Evolutionary conservation across 2,888 invertebrate species (phyloP).

Genomic region (Standfussiana lucernea): DNA sequence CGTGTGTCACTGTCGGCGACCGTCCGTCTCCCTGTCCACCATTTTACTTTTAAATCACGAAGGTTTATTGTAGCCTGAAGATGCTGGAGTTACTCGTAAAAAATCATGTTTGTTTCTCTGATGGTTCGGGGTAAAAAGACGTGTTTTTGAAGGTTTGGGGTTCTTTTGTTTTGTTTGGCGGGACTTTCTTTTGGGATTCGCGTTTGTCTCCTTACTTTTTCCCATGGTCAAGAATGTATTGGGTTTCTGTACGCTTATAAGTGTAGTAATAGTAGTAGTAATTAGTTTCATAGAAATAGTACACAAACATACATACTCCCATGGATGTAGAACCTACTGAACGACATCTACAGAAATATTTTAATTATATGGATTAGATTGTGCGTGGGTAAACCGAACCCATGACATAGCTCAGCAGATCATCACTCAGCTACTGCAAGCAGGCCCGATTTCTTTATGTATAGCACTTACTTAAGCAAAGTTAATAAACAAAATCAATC

Average conservation of each 20-base stretch:
- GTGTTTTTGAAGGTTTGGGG: conserved; percentile 1
- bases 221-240: conserved; percentile 1
- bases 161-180: conserved; percentile 22
- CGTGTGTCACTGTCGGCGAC: conserved; percentile 74
- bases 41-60: conserved; percentile 77
- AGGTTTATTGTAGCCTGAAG: conserved; percentile 70
- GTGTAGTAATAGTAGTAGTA: too few relatives aligned
- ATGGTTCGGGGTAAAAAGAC: conserved; percentile 61
- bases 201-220: conserved; percentile 2
- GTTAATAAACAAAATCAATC: too few relatives aligned
- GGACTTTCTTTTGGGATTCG: conserved; percentile 18
- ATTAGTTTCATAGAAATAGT: not conserved
- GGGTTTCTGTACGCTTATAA: too few relatives aligned
- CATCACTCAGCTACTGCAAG: too few relatives aligned
- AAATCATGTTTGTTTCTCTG: conserved; percentile 74
- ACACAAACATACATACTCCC: too few relatives aligned
- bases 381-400: too few relatives aligned
- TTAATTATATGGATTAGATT: too few relatives aligned
- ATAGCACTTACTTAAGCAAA: too few relatives aligned
- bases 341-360: too few relatives aligned
- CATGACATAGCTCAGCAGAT: too few relatives aligned
- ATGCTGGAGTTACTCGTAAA: conserved; percentile 67
- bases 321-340: too few relatives aligned
- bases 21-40: conserved; percentile 70
- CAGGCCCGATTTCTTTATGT: too few relatives aligned